Conservation (phyloP, 2,113 vertebrate genomes). For the Rafetus swinhoei region DNA sequence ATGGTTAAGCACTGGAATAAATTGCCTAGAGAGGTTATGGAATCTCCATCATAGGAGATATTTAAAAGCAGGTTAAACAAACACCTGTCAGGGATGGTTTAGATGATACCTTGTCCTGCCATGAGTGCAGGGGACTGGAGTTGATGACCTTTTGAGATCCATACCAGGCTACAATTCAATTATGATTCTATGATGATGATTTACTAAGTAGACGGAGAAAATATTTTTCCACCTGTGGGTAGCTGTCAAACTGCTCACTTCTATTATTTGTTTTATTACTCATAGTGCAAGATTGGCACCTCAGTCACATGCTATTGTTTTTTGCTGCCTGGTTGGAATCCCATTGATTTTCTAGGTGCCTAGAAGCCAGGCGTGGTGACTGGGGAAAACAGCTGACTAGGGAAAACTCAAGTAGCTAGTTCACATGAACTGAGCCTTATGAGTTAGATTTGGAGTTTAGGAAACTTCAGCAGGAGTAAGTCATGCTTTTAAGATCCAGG, state of each 20-base stretch:
- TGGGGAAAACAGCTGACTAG: background rate
- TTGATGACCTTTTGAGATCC: too few relatives aligned
- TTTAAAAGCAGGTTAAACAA: too few relatives aligned
- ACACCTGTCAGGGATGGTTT: too few relatives aligned
- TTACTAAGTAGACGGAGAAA: background rate
- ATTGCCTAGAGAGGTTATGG: too few relatives aligned
- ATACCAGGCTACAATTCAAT: too few relatives aligned
- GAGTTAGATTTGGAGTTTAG: background rate
- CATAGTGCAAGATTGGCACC: background rate
- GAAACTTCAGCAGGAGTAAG: background rate
- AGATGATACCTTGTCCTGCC: too few relatives aligned
- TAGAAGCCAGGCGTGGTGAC: too few relatives aligned
- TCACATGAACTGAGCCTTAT: background rate
- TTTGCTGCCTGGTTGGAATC: background rate
- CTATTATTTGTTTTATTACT: rapidly evolving
- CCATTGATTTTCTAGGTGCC: too few relatives aligned
- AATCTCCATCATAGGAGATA: too few relatives aligned
- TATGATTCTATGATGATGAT: too few relatives aligned
- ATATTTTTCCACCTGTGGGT: background rate
- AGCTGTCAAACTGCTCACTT: background rate
- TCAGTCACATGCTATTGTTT: rapidly evolving
- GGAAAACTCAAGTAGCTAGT: background rate
- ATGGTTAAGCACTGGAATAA: too few relatives aligned
- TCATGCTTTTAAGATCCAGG: background rate
- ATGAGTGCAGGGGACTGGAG: too few relatives aligned